These are phyloP conservation scores for Tiaroga cobitis DNA, from an alignment of 2,797 vertebrate species.

Conservation along the genomic window DNA sequence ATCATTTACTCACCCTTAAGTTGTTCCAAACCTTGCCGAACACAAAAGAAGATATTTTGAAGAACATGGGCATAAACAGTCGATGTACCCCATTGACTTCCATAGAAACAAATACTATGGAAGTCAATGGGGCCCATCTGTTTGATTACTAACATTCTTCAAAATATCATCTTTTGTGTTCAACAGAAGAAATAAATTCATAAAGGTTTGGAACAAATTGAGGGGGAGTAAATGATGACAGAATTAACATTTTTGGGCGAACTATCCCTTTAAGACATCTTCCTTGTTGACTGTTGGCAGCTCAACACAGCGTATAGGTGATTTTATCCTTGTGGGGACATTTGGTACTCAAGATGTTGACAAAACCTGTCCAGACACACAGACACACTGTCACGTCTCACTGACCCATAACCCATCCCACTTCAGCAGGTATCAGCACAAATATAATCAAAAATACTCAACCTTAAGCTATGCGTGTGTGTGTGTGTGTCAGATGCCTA, in stretches of 20 bases:
- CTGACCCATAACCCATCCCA: background rate
- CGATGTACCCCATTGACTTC: too few relatives aligned
- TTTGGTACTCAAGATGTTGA: background rate
- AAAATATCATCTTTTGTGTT: too few relatives aligned
- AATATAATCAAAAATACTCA: background rate
- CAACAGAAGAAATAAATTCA: too few relatives aligned
- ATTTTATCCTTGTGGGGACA: background rate
- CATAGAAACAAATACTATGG: too few relatives aligned
- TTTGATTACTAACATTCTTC: too few relatives aligned
- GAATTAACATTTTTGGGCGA: too few relatives aligned
- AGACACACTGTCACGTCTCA: background rate
- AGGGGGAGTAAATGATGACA: background rate
- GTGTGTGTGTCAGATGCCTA: background rate
- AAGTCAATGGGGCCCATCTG: too few relatives aligned
- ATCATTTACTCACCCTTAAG: too few relatives aligned
- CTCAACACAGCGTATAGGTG: background rate
- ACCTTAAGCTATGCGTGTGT: background rate
- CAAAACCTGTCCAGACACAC: background rate
- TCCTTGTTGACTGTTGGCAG: background rate
- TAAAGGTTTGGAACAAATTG: too few relatives aligned
- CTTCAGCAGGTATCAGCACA: background rate
- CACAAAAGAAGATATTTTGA: too few relatives aligned
- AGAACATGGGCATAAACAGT: too few relatives aligned
- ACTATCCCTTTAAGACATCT: background rate
- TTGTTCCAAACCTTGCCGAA: too few relatives aligned